Evolutionary conservation across 2,797 vertebrate species (phyloP).

Genomic region (Taeniopygia guttata): DNA sequence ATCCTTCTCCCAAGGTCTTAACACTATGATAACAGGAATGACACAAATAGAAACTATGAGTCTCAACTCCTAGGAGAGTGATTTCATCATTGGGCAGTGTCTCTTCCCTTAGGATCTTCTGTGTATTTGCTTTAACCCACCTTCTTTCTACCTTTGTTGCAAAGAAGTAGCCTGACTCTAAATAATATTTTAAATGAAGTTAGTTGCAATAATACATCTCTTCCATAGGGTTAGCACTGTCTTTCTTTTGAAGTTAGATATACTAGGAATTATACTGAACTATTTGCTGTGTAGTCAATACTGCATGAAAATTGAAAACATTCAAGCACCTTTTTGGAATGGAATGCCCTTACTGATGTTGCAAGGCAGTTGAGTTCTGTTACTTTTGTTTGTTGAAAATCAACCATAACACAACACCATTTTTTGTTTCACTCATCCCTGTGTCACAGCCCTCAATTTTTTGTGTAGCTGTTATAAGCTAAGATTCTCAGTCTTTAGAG

Average conservation of each 20-base stretch:
- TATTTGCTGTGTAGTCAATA: background rate
- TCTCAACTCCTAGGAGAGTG: background rate
- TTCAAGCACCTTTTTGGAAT: background rate
- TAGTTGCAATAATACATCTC: background rate
- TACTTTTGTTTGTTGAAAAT: background rate
- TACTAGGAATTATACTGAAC: background rate
- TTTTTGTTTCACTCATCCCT: background rate
- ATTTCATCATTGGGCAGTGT: background rate
- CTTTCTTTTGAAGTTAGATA: background rate
- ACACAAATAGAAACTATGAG: background rate
- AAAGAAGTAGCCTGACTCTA: background rate
- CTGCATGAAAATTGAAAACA: background rate
- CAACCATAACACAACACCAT: background rate
- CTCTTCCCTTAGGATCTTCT: background rate
- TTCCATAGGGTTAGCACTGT: background rate
- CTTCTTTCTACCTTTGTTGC: background rate
- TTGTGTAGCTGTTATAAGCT: background rate
- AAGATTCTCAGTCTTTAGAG: background rate
- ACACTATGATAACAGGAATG: background rate
- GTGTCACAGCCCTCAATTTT: background rate
- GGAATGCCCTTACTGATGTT: background rate
- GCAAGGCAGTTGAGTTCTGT: background rate
- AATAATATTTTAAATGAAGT: background rate
- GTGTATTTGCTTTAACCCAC: background rate
- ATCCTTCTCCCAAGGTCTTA: background rate